These are phyloP conservation scores for Cephalopterus ornatus DNA, from an alignment of 2,113 vertebrate genomes.

Conservation along the genomic window DNA sequence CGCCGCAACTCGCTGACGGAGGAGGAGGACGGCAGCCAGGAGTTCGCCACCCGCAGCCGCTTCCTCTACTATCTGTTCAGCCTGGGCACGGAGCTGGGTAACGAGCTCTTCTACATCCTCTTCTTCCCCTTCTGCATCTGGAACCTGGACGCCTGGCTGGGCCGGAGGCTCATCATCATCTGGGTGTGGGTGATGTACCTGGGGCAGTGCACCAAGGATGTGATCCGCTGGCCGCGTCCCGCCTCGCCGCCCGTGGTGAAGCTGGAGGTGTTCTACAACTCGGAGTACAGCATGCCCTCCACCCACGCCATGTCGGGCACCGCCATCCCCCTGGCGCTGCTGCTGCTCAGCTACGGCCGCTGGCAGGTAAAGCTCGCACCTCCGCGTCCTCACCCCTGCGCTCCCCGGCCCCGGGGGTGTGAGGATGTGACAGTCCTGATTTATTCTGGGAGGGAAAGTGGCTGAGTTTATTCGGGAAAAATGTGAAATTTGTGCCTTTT, in stretches of 20 bases:
- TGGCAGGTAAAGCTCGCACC: conserved; percentile 84
- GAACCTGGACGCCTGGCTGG: conserved; percentile 89
- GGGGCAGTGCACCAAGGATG: conserved; percentile 96
- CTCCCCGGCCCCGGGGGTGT: neutral
- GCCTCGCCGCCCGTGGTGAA: conserved; percentile 93
- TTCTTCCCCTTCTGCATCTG: conserved; percentile 95
- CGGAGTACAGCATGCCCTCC: conserved; percentile 98
- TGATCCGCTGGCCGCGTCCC: conserved; percentile 89
- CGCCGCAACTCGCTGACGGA: conserved; percentile 93
- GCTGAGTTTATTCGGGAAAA: neutral
- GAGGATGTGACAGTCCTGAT: neutral
- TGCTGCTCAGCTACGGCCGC: conserved; percentile 86
- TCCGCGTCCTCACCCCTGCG: neutral
- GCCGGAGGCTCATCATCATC: conserved; percentile 85
- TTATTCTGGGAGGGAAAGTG: neutral
- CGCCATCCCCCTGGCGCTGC: conserved; percentile 87
- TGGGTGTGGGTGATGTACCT: conserved; percentile 99
- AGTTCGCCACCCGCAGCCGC: conserved; percentile 82
- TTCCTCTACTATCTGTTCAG: conserved; percentile 90
- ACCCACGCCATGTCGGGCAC: conserved; percentile 98
- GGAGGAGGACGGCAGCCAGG: conserved; percentile 73
- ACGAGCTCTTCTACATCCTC: conserved; percentile 92
- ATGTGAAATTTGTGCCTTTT: neutral
- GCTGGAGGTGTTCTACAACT: conserved; percentile 96
- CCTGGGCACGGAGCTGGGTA: conserved; percentile 92